These are phyloP conservation scores for Heliconius nattereri DNA, from an alignment of 1,140 invertebrate species.

Conservation along the genomic window DNA sequence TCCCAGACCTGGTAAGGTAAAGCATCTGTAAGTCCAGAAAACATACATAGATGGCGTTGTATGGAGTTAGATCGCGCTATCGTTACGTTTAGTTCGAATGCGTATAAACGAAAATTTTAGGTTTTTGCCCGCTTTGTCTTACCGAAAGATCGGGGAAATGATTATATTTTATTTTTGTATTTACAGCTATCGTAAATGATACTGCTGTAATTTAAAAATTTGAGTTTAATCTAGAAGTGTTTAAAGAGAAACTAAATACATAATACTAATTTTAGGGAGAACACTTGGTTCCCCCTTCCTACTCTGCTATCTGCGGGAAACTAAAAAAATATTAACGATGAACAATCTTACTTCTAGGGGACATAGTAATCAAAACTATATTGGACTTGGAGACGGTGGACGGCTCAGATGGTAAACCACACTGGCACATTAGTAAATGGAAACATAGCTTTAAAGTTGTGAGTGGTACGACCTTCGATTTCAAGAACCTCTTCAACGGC, in stretches of 20 bases:
- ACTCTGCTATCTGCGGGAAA: not conserved
- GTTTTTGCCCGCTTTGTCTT: not conserved
- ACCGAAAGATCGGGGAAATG: not conserved
- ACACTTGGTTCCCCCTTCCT: not conserved
- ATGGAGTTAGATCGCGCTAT: not conserved
- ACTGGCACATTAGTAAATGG: slow-evolving; percentile 69
- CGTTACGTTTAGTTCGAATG: not conserved
- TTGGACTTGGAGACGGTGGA: slow-evolving; percentile 49
- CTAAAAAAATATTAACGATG: not conserved
- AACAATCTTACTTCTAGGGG: slow-evolving; percentile 43
- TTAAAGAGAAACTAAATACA: no score
- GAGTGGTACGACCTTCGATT: slow-evolving; percentile 62
- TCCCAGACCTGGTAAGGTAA: no score
- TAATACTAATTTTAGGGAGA: no score
- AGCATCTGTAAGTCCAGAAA: no score
- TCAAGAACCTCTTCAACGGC: slow-evolving; percentile 82
- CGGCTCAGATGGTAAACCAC: slow-evolving; percentile 62
- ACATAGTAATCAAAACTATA: slow-evolving; percentile 56
- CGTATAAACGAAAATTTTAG: not conserved
- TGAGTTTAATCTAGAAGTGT: no score
- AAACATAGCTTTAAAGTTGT: slow-evolving; percentile 49
- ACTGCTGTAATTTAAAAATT: not conserved
- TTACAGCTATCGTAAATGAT: not conserved
- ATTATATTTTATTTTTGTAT: slow-evolving; percentile 5
- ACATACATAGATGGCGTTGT: not conserved